Evolutionary conservation across 2,113 vertebrate species (phyloP).

Genomic region (Rhegmatorhina hoffmannsi): DNA sequence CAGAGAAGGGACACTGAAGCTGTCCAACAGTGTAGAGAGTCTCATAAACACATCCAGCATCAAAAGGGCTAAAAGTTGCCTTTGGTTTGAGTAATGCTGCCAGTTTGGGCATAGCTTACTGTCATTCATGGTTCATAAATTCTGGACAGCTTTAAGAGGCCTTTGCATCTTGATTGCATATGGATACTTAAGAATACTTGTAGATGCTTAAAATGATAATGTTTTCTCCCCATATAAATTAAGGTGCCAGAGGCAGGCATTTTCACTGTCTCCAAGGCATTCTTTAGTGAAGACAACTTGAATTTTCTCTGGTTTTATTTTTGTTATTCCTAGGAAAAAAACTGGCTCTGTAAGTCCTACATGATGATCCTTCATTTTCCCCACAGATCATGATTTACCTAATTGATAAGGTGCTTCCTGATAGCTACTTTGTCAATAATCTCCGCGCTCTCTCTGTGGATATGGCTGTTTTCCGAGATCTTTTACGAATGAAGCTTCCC

Average conservation of each 20-base stretch:
- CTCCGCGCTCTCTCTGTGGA: slow-evolving; percentile 93
- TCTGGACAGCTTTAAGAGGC: not conserved
- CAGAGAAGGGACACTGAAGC: not conserved
- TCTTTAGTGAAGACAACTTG: not conserved
- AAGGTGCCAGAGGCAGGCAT: not conserved
- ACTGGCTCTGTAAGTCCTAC: not conserved
- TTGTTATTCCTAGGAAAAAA: not conserved
- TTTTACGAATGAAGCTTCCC: slow-evolving; percentile 85
- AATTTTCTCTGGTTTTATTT: not conserved
- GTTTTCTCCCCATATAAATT: not conserved
- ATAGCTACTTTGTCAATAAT: slow-evolving; percentile 99
- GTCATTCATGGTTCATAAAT: not conserved
- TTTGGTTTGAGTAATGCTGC: not conserved
- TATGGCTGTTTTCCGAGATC: slow-evolving; percentile 91
- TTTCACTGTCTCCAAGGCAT: not conserved
- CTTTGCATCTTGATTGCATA: not conserved
- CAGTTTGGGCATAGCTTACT: not conserved
- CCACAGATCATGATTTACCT: slow-evolving; percentile 97
- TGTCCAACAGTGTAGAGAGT: not conserved
- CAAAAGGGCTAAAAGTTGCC: not conserved
- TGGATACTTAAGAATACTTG: not conserved
- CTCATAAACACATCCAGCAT: not conserved
- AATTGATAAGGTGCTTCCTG: slow-evolving; percentile 97
- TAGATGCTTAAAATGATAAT: not conserved
- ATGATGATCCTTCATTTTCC: not conserved